Conservation (phyloP, 2,797 vertebrate species). For the Catharus ustulatus region DNA sequence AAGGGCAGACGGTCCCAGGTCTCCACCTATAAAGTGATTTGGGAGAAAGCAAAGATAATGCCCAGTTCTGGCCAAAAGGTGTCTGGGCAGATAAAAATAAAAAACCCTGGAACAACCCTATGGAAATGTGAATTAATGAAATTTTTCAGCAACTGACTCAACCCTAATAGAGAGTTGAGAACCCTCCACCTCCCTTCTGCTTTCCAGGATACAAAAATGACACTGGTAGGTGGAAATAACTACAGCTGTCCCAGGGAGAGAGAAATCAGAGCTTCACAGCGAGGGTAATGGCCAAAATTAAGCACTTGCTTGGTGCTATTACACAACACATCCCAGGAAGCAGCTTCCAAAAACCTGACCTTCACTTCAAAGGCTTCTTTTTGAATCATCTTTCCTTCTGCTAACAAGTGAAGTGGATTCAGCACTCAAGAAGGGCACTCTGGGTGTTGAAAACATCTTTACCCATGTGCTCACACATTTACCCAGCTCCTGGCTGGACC, state of each 20-base stretch:
- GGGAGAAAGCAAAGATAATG: conserved; percentile 45
- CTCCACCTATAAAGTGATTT: conserved; percentile 22
- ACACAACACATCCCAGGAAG: conserved; percentile 49
- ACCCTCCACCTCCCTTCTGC: conserved; percentile 67
- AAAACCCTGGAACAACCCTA: conserved; percentile 50
- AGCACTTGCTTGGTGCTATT: conserved; percentile 50
- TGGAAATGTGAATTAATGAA: conserved; percentile 73
- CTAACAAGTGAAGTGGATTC: conserved; percentile 38
- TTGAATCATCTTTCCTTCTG: conserved; percentile 52
- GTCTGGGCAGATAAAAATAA: conserved; percentile 63
- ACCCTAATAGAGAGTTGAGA: conserved; percentile 56
- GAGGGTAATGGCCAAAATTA: conserved; percentile 37
- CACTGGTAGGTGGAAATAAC: conserved; percentile 71
- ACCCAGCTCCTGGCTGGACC: not conserved
- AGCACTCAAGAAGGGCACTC: conserved; percentile 20
- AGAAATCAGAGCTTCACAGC: not conserved
- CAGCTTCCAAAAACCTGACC: conserved; percentile 67
- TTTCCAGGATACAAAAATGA: conserved; percentile 74
- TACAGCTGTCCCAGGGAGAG: conserved; percentile 53
- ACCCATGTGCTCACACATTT: rapidly evolving
- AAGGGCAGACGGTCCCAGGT: conserved; percentile 2
- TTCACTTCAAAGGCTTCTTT: conserved; percentile 66
- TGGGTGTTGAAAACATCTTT: not conserved
- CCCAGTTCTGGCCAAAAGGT: conserved; percentile 53
- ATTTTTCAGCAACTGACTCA: conserved; percentile 67